A percentile compares a stretch with the other conserved stretches of the same genome.
phyloP scores from a whole-genome alignment of 2,888 invertebrate genomes.

The Stenodera caucasica region DNA sequence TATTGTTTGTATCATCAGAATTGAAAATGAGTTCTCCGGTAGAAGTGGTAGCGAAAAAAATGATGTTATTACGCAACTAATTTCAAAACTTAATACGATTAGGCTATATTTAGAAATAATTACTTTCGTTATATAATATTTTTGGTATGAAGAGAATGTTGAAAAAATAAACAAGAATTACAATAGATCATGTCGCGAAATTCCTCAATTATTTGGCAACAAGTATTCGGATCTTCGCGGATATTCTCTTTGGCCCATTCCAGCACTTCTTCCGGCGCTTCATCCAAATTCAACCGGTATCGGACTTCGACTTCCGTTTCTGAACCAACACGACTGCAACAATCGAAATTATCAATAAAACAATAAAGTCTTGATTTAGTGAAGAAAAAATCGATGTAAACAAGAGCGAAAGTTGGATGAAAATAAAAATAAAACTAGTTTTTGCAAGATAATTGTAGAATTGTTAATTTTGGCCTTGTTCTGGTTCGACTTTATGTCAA shows the following conservation, averaged over 20 bases:
- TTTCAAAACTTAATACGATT: conserved; percentile 2
- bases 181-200: conserved; percentile 73
- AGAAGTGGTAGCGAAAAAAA: too few relatives aligned
- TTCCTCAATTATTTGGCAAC: conserved; percentile 67
- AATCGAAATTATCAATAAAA: too few relatives aligned
- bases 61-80: background rate
- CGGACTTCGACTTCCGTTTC: conserved; percentile 50
- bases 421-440: too few relatives aligned
- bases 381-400: background rate
- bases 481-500: too few relatives aligned
- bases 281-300: conserved; percentile 64
- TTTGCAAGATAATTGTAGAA: too few relatives aligned
- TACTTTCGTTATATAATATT: background rate
- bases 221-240: conserved; percentile 71
- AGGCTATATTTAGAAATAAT: background rate
- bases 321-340: background rate
- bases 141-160: too few relatives aligned
- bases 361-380: too few relatives aligned
- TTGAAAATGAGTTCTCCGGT: too few relatives aligned
- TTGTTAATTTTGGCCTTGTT: too few relatives aligned
- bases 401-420: background rate
- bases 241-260: conserved; percentile 67
- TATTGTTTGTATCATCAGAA: too few relatives aligned
- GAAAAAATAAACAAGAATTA: conserved; percentile 47
- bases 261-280: conserved; percentile 66